Base-by-base conservation (phyloP, 2,888 invertebrate species). In the Stenurella melanura region DNA sequence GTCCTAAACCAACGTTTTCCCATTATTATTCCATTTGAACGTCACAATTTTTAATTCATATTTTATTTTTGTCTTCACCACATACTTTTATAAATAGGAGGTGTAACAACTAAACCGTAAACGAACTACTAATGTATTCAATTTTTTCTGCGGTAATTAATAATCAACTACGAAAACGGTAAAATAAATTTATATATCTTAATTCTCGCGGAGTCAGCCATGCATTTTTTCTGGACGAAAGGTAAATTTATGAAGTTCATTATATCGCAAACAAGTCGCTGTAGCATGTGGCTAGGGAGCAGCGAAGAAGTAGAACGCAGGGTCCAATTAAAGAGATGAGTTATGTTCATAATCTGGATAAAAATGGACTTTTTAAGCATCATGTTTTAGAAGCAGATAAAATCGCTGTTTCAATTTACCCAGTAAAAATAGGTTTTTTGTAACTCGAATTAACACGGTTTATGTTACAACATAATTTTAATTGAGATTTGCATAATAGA, bases 241-340 rank as follows among this genome's bases (percentile, higher is more conserved):
- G 84, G 84, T 84, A 82, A 86, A 87, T 86, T 87, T 87, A 87
- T 87, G 84, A 84, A 85, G 85, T 86, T 87, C 86, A 86, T 87
- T 86, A 87, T 85, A 84, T 84, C 78, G 83, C 82, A 83, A 85
- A 85, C 84, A 85, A 85, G 82, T 82, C 82, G 81, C 80, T 81
- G 80, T 81, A 82, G 83, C 83, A 83, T 86, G 84, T 82, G 84
- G 84, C 79, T 77, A 69, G 81, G 78, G 82, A 78, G 67, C 72
- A 78, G 79, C 79, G 80, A 73, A 77, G 78, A 73, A 75, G 77
- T 73, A 75, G 75, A 79, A 79, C 74, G 78, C 79, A 73, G 78
- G 66, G 75, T 64, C 77, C 82, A 82, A 82, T 82, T 81, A 82
- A 78, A 79, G 68, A 71, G 76, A 82, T 81, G 78, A 82, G 78